Evolutionary conservation across 2,888 invertebrate genomes (phyloP).

Genomic region (Andrena trimmerana): DNA sequence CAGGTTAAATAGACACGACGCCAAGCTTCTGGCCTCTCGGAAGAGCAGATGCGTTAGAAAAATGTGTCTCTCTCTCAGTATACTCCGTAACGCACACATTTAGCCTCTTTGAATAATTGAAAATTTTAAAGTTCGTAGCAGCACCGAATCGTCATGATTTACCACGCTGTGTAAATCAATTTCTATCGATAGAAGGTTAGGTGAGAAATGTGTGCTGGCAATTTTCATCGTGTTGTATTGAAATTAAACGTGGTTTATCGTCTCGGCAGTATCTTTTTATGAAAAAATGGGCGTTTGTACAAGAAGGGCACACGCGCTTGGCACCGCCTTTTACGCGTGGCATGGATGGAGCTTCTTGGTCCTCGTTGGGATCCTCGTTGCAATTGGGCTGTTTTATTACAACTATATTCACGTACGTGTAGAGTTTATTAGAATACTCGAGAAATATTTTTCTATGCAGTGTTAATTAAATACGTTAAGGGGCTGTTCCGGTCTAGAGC

Average conservation of each 20-base stretch:
- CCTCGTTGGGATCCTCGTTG: constrained; percentile 64
- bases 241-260: background rate
- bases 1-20: too few species aligned
- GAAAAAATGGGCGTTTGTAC: constrained; percentile 64
- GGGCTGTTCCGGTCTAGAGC: too few species aligned
- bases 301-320: background rate
- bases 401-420: constrained; percentile 49
- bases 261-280: background rate
- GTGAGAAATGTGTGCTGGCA: background rate
- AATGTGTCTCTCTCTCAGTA: background rate
- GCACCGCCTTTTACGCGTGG: constrained; percentile 67
- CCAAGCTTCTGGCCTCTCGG: too few species aligned
- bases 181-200: background rate
- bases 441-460: background rate
- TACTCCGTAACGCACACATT: background rate
- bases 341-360: constrained; percentile 74
- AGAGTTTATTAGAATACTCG: background rate
- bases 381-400: constrained; percentile 62
- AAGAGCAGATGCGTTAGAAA: background rate
- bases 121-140: background rate
- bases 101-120: background rate
- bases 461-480: background rate
- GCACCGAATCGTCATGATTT: background rate
- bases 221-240: background rate
- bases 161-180: background rate